Base-by-base conservation (phyloP, 2,888 invertebrate species). In the Hypolimnas misippus region DNA sequence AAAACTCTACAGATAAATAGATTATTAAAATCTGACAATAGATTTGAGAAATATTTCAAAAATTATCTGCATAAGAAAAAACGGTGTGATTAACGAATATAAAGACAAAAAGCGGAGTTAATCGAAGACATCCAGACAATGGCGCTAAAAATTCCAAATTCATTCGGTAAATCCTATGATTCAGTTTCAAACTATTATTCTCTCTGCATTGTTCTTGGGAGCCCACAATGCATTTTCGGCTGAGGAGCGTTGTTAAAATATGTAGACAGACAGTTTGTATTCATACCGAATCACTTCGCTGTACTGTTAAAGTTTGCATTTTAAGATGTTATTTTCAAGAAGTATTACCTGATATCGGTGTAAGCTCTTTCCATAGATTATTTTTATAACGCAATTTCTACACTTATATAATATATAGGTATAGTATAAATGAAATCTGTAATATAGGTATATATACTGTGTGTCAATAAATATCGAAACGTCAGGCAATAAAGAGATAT, bases 131-230 rank as follows among this genome's bases (percentile, higher is more conserved):
- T 31, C 38, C 44, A 58, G 63, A 63, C 63, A 57, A 63, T 58
- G 55, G 50, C 33, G 52, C 29, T 63, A 57, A 61, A 65, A 66
- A 65, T 70, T 60, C 59, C 58, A 60, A 49, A 49, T 64, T 65
- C 66, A 63, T 68, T 68, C 66, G 57, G 61, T 65, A 69, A 69
- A 67, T 63, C 65, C 68, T 66, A 63, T 67, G 67, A 64, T 64
- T 67, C 56, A 64, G 64, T 65, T 67, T 65, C 38, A 62, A 69
- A 67, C 59, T 65, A 57, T 60, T 60, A 63, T 56, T 62, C 58
- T 53, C 55, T 57, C 55, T 29, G 44, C 52, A 58, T 62, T 65
- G 62, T 58, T 58, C 55, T 38, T 42, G 49, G 58, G 51, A 55
- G 25, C 21, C 61, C 46, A 62, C 57, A 57, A 52, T 65, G 62